Evolutionary conservation across 1,140 invertebrate genomes (phyloP).

Genomic region (Calosoma granatense): DNA sequence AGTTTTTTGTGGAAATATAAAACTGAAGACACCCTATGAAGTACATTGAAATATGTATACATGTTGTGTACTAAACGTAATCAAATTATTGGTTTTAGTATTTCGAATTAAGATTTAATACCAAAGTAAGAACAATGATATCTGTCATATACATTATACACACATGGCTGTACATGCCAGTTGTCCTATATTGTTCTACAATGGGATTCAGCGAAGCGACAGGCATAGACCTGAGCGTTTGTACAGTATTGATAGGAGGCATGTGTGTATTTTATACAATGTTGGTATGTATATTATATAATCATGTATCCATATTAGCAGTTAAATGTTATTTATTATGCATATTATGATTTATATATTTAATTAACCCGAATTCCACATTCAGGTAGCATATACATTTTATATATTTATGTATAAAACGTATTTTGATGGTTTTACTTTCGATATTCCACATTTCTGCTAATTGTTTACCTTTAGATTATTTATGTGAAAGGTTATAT

Average conservation of each 20-base stretch:
- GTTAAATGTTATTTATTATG: too few species aligned
- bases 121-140: background rate
- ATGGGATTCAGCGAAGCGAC: background rate
- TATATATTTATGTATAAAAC: too few species aligned
- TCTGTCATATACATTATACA: background rate
- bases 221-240: background rate
- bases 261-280: background rate
- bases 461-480: too few species aligned
- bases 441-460: too few species aligned
- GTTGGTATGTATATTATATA: background rate
- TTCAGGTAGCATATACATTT: too few species aligned
- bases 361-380: background rate
- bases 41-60: background rate
- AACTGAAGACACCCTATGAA: background rate
- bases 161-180: background rate
- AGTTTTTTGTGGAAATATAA: background rate
- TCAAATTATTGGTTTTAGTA: constrained; percentile 29
- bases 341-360: too few species aligned
- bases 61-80: too few species aligned
- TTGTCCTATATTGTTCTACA: background rate
- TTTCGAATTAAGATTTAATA: background rate
- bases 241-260: background rate
- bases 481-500: too few species aligned
- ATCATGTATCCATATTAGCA: too few species aligned
- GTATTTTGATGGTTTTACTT: too few species aligned